A percentile compares a stretch with the other conserved stretches of the same genome.
phyloP scores from a whole-genome alignment of 2,113 vertebrate genomes.

The Tricholaema leucomelas region DNA sequence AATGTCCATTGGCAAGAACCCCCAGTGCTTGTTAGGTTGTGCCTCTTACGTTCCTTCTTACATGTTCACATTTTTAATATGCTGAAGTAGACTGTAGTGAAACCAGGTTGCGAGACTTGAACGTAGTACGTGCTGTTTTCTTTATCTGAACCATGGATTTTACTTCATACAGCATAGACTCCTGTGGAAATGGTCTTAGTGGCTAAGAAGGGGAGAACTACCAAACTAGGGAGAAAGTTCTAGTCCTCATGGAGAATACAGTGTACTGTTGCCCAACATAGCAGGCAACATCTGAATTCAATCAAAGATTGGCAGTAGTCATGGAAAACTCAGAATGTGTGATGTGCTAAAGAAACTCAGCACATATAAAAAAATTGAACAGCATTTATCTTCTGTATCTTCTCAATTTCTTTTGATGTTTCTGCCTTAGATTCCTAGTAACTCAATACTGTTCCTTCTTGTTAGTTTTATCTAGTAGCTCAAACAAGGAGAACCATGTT shows the following conservation, averaged over 20 bases:
- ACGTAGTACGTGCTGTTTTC: neutral
- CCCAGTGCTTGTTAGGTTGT: neutral
- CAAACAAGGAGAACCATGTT: neutral
- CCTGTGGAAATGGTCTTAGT: neutral
- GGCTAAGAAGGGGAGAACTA: neutral
- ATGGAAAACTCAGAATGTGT: neutral
- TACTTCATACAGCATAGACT: neutral
- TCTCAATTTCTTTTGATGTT: neutral
- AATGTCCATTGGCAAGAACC: neutral
- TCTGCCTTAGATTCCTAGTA: rapidly evolving
- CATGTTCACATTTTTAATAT: neutral
- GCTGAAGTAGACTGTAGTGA: neutral
- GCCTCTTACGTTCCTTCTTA: neutral
- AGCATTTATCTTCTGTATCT: neutral
- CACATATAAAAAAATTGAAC: too few relatives aligned
- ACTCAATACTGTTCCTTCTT: neutral
- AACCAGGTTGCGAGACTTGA: neutral
- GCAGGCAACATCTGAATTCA: neutral
- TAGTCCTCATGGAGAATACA: neutral
- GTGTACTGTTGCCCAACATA: neutral
- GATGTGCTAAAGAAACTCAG: neutral
- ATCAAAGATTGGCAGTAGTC: neutral
- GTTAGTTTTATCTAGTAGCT: neutral
- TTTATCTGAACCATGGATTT: neutral
- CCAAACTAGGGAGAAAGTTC: neutral